Percentiles rank a stretch among this genome's conserved stretches.
Evolutionary conservation across 2,113 vertebrate species (phyloP).

Genomic region (Heterotis niloticus): DNA sequence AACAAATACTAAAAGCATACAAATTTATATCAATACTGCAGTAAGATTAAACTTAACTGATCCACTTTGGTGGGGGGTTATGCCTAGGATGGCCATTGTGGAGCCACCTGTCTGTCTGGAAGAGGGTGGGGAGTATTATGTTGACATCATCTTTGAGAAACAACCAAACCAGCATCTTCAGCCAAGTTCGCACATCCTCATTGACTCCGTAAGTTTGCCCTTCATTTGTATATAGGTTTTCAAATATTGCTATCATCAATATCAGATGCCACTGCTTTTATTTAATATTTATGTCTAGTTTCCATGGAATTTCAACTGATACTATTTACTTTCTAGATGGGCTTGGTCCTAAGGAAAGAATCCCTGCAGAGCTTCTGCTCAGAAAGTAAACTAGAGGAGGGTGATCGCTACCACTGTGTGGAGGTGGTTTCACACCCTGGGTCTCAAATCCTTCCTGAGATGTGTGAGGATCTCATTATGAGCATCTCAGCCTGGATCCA

Average conservation of each 20-base stretch:
- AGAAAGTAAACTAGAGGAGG: conserved; percentile 61
- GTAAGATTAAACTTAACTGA: background rate
- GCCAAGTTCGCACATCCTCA: conserved; percentile 60
- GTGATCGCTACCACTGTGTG: conserved; percentile 65
- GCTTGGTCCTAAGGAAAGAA: conserved; percentile 70
- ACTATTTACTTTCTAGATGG: conserved; percentile 58
- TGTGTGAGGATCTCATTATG: conserved; percentile 60
- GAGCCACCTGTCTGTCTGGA: conserved; percentile 69
- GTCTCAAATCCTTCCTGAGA: conserved; percentile 51
- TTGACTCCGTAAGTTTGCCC: conserved; percentile 77
- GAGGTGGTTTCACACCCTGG: conserved; percentile 59
- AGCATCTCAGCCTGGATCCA: conserved; percentile 77
- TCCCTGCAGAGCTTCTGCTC: conserved; percentile 70
- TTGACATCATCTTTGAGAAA: conserved; percentile 75
- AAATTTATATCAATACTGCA: no score
- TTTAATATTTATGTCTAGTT: background rate
- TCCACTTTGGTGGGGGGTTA: background rate
- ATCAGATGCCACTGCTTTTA: background rate
- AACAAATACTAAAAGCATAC: no score
- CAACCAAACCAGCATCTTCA: conserved; percentile 40
- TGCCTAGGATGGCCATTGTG: conserved; percentile 63
- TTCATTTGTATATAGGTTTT: background rate
- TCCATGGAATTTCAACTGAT: background rate
- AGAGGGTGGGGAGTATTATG: conserved; percentile 58
- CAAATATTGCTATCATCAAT: background rate